Base-by-base conservation (phyloP, 2,797 vertebrate genomes). In the Acanthopagrus latus region DNA sequence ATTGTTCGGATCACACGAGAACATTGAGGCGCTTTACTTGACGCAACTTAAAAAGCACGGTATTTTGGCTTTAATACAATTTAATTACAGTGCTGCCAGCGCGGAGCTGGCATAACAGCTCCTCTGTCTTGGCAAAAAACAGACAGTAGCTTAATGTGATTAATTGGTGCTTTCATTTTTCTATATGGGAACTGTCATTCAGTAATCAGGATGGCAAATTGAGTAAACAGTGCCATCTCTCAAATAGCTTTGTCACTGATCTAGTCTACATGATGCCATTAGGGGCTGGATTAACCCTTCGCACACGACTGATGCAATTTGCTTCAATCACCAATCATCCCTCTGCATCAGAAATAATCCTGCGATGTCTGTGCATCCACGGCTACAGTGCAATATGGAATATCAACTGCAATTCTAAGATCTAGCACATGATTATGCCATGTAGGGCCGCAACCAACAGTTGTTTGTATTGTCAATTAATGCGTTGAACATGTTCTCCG, bases 91-190 rank as follows among this genome's bases (percentile, higher is more conserved):
- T 27, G 64, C 78, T 81, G 81, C 78, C 84, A 87, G 83, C 77
- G 71, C 59, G 55, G 78, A 80, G 78, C 78, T 89, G 88, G 86
- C 81, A 72, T 54, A 77, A 71, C 81, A 82, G 86, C 89, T 33
- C 84, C 82, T 20, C 76, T 17, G 70, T 85, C 87, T 88, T 89
- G 88, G 91, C 88, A 85, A 89, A 86, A 74, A 86, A 64, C 71
- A 89, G 81, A 85, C 80, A 82, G 80, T 50, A 62, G 86, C 82
- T 90, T 90, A 91, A 91, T 90, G 83, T 87, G 89, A 94, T 92
- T 93, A 91, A 94, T 91, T 80, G 83, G 65, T 71, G 83, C 82
- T 84, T 89, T 83, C 47, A 59, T 74, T 78, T 90, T 87, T 90
- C 77, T 82, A 83, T 83, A 78, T 76, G 66, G 63, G 76, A 88